These are phyloP conservation scores for Chelonus formosanus DNA, from an alignment of 2,888 invertebrate species.

Conservation along the genomic window DNA sequence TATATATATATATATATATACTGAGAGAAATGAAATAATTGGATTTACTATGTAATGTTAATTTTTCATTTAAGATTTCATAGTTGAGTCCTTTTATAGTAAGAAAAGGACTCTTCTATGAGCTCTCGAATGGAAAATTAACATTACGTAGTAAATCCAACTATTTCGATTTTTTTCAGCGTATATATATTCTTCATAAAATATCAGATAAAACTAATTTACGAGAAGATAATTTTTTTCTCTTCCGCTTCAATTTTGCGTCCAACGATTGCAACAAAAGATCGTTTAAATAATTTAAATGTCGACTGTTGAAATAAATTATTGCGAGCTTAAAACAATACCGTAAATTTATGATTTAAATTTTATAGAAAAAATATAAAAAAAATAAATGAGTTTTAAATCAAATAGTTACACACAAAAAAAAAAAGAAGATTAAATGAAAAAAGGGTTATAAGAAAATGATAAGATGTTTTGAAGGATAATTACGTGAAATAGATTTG, in stretches of 20 bases:
- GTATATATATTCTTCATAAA: slow-evolving; percentile 2
- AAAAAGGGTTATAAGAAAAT: slow-evolving; percentile 12
- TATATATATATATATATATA: no score
- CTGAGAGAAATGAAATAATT: no score
- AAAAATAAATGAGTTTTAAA: background rate
- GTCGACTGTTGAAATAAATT: slow-evolving; percentile 10
- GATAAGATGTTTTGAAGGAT: slow-evolving; percentile 35
- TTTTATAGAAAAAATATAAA: no score
- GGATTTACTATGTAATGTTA: no score
- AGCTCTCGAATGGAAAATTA: no score
- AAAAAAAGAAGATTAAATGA: background rate
- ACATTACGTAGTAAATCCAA: no score
- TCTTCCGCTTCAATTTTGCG: background rate
- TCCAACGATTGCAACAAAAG: slow-evolving; percentile 16
- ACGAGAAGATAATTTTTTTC: background rate
- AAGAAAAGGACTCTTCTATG: no score
- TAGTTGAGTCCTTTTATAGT: no score
- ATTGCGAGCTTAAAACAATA: slow-evolving; percentile 12
- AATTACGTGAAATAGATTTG: slow-evolving; percentile 53
- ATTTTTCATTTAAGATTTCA: no score
- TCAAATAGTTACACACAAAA: background rate
- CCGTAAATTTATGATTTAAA: slow-evolving; percentile 2
- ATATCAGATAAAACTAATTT: background rate
- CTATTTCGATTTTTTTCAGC: no score
- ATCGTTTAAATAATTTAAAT: slow-evolving; percentile 14